Percentiles rank a stretch among this genome's conserved stretches.
Evolutionary conservation across 2,888 invertebrate genomes (phyloP).

Genomic region (Acrocyrtus sp.): DNA sequence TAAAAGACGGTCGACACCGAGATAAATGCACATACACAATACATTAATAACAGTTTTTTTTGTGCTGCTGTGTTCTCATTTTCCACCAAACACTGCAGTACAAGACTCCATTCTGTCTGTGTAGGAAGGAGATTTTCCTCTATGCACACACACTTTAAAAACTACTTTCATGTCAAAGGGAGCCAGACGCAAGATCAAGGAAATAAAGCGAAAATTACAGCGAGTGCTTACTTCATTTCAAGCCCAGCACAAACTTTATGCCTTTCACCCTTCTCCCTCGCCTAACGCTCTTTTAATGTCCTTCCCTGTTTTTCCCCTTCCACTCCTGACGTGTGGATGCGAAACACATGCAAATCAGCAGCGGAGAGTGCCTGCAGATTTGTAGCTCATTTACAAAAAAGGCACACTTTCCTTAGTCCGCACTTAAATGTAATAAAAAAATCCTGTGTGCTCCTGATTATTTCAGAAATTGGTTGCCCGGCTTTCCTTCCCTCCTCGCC

Average conservation of each 20-base stretch:
- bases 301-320: not conserved
- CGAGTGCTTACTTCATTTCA: slow-evolving; percentile 2
- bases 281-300: not conserved
- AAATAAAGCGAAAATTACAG: slow-evolving; percentile 25
- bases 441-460: no score
- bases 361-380: no score
- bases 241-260: slow-evolving; percentile 3
- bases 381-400: no score
- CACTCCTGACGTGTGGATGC: no score
- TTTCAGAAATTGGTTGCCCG: no score
- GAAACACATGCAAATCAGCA: not conserved
- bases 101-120: no score
- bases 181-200: slow-evolving; percentile 4
- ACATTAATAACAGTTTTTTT: not conserved
- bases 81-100: not conserved
- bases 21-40: not conserved
- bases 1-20: slow-evolving; percentile 14
- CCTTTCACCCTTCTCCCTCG: not conserved
- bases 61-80: not conserved
- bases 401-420: no score
- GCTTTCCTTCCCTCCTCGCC: no score
- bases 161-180: no score
- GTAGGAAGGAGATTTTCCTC: no score
- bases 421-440: no score
- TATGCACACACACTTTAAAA: no score